Evolutionary conservation across 1,140 invertebrate genomes (phyloP).

Genomic region (Hylaeus anthracinus): DNA sequence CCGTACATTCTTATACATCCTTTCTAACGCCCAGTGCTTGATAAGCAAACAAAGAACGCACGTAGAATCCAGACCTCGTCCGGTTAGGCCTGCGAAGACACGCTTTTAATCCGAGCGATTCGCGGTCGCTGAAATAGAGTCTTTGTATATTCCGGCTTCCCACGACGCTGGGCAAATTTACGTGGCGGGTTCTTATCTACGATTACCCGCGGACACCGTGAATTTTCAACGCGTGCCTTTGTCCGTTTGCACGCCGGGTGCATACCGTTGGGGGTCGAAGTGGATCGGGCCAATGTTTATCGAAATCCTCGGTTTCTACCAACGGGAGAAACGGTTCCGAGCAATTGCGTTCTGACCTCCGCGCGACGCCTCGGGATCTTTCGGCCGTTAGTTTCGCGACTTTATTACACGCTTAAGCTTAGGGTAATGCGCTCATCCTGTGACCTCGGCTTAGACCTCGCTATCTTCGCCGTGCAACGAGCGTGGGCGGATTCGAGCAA

Average conservation of each 20-base stretch:
- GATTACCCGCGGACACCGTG: slow-evolving; percentile 20
- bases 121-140: background rate
- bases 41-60: background rate
- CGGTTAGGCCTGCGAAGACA: background rate
- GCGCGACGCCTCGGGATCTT: slow-evolving; percentile 47
- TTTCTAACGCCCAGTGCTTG: background rate
- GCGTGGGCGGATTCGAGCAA: slow-evolving; percentile 34
- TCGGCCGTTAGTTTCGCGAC: slow-evolving; percentile 57
- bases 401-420: slow-evolving; percentile 64
- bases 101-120: slow-evolving; percentile 9
- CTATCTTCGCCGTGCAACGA: slow-evolving; percentile 57
- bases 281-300: slow-evolving; percentile 53
- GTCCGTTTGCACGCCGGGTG: no score
- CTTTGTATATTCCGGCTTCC: slow-evolving; percentile 31
- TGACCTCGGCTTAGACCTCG: slow-evolving; percentile 62
- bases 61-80: background rate
- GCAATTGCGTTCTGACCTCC: slow-evolving; percentile 37
- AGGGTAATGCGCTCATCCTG: slow-evolving; percentile 64
- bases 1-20: background rate
- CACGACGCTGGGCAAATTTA: slow-evolving; percentile 27
- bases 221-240: slow-evolving; percentile 18
- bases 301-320: slow-evolving; percentile 35
- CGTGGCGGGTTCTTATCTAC: slow-evolving; percentile 21
- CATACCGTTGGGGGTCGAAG: background rate
- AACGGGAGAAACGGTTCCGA: slow-evolving; percentile 8